phyloP scores from a whole-genome alignment of 2,888 invertebrate genomes.

The Tinea semifulvella region DNA sequence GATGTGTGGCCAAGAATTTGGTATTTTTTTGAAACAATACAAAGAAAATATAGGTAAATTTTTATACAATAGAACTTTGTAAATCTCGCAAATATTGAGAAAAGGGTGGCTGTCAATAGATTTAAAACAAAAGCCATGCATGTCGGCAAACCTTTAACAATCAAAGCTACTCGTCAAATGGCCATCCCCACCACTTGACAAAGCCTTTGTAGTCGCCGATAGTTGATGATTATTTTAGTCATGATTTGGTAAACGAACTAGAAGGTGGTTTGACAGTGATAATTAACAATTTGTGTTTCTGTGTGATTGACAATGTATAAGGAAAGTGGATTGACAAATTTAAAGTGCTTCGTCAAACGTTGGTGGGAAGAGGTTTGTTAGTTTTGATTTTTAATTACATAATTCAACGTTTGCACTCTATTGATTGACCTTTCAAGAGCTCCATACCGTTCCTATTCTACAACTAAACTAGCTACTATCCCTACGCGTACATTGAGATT shows the following conservation, averaged over 20 bases:
- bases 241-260: background rate
- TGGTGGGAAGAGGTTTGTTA: constrained; percentile 52
- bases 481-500: too few relatives aligned
- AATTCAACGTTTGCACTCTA: too few relatives aligned
- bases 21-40: too few relatives aligned
- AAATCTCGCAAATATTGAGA: too few relatives aligned
- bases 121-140: background rate
- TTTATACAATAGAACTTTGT: constrained; percentile 9
- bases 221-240: background rate
- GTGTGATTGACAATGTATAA: constrained; percentile 27
- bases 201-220: background rate
- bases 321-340: constrained; percentile 31
- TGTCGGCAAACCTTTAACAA: background rate
- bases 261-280: background rate
- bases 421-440: too few relatives aligned
- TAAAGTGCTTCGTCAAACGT: constrained; percentile 43
- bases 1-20: too few relatives aligned
- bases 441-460: too few relatives aligned
- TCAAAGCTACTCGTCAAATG: background rate
- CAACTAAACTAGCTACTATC: too few relatives aligned
- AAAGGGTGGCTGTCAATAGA: too few relatives aligned
- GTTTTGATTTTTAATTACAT: too few relatives aligned
- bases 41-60: too few relatives aligned
- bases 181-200: background rate
- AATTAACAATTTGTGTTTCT: background rate